A percentile compares a stretch with the other conserved stretches of the same genome.
Conservation (phyloP, 1,140 invertebrate genomes). For the Zelostemma sp. region DNA sequence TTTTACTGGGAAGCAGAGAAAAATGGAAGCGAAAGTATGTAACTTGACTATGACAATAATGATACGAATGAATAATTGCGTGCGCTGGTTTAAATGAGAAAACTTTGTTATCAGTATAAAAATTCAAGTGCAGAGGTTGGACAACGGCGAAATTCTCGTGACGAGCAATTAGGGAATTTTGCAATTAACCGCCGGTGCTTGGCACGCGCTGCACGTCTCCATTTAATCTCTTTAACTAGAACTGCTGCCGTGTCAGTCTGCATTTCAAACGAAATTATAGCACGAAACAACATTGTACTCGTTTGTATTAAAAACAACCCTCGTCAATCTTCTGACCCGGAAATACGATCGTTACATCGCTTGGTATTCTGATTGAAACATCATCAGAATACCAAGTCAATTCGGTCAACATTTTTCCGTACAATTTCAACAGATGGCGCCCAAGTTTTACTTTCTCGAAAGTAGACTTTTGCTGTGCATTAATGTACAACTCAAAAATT, state of each 20-base stretch:
- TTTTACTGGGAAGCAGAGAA: too few species aligned
- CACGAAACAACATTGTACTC: slow-evolving; percentile 33
- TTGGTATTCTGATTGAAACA: background rate
- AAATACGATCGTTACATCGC: background rate
- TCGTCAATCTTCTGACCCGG: background rate
- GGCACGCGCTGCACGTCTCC: slow-evolving; percentile 53
- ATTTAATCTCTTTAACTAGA: slow-evolving; percentile 57
- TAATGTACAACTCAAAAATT: too few species aligned
- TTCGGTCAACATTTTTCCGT: too few species aligned
- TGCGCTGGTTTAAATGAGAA: slow-evolving; percentile 33
- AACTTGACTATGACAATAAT: too few species aligned
- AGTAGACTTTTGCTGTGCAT: too few species aligned
- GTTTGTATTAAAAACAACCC: slow-evolving; percentile 11
- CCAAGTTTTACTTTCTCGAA: too few species aligned
- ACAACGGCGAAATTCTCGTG: slow-evolving; percentile 51
- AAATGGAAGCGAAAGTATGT: too few species aligned
- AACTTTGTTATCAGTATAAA: slow-evolving; percentile 25
- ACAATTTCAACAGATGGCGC: too few species aligned
- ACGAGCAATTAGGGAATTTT: slow-evolving; percentile 60
- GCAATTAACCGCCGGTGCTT: slow-evolving; percentile 55
- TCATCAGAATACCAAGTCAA: background rate
- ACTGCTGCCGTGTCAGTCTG: slow-evolving; percentile 57
- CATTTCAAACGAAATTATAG: slow-evolving; percentile 59
- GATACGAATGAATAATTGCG: slow-evolving; percentile 36
- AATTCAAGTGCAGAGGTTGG: slow-evolving; percentile 29